Conservation (phyloP, 2,113 vertebrate species). For the Echinops telfairi region DNA sequence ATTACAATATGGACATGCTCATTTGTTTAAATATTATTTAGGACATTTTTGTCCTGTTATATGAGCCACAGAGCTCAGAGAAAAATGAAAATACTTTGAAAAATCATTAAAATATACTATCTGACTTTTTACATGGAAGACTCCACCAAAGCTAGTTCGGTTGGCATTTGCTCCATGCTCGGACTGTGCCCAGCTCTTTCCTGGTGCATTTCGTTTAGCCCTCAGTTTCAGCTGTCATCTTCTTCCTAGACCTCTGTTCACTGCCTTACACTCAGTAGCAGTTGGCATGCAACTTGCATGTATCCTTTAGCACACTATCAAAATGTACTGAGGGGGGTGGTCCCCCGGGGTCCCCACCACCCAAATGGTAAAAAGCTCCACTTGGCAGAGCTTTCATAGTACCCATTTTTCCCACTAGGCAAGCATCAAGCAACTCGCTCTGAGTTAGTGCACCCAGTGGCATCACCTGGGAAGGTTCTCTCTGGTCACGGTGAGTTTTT, state of each 20-base stretch:
- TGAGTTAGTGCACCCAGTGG: too few species aligned
- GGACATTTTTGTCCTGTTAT: not conserved
- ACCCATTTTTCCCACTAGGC: too few species aligned
- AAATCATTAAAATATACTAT: not conserved
- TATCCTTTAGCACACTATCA: not conserved
- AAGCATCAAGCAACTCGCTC: too few species aligned
- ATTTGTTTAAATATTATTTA: not conserved
- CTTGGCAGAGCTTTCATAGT: too few species aligned
- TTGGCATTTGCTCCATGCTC: too few species aligned
- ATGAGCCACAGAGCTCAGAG: not conserved
- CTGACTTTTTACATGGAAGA: not conserved
- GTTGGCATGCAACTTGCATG: fast-evolving
- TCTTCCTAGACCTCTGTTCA: not conserved
- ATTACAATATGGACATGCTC: not conserved
- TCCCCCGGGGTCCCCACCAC: too few species aligned
- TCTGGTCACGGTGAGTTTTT: too few species aligned
- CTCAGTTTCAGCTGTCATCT: not conserved
- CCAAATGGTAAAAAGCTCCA: too few species aligned
- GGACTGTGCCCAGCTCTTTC: not conserved
- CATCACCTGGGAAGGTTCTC: too few species aligned
- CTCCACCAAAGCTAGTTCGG: too few species aligned
- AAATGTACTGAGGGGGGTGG: too few species aligned
- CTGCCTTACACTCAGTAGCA: not conserved
- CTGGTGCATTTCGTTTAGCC: not conserved
- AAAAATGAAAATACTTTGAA: not conserved